A percentile compares a stretch with the other conserved stretches of the same genome.
Conservation (phyloP, 2,888 invertebrate species). For the Physocephala rufipes region DNA sequence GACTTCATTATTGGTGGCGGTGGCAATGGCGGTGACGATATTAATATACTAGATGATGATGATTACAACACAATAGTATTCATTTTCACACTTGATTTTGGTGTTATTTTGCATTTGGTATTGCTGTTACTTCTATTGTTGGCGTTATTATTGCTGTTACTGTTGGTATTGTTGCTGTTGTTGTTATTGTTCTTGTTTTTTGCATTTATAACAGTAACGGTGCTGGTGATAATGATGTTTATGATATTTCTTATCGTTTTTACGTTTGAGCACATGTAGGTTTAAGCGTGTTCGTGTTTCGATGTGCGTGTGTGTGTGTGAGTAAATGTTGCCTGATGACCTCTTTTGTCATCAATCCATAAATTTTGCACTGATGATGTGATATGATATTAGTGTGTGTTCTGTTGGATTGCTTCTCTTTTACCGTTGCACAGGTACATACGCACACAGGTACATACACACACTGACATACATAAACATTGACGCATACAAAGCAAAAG, state of each 20-base stretch:
- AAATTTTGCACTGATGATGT: constrained; percentile 61
- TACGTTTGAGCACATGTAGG: too few species aligned
- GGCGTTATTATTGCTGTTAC: not conserved
- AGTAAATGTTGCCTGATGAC: constrained; percentile 58
- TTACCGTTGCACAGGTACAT: constrained; percentile 25
- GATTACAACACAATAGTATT: too few species aligned
- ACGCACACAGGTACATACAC: too few species aligned
- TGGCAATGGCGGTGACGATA: not conserved
- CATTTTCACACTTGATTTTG: not conserved
- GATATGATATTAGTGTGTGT: constrained; percentile 49
- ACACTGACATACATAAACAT: too few species aligned
- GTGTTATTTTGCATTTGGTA: not conserved
- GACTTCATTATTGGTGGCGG: constrained; percentile 35
- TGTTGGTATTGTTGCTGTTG: constrained; percentile 10
- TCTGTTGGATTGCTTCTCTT: constrained; percentile 48
- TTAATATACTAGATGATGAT: too few species aligned
- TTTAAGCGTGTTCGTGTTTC: too few species aligned
- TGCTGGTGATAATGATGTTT: not conserved
- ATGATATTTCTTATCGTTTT: too few species aligned
- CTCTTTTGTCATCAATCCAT: constrained; percentile 61
- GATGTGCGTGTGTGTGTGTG: constrained; percentile 32
- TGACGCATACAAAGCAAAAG: not conserved
- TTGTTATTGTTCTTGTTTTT: not conserved
- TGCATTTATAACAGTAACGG: not conserved
- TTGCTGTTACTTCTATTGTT: not conserved